Evolutionary conservation across 2,113 vertebrate species (phyloP), one percentile per base, ranked within the genome.

Genomic region (Pedetes capensis): DNA sequence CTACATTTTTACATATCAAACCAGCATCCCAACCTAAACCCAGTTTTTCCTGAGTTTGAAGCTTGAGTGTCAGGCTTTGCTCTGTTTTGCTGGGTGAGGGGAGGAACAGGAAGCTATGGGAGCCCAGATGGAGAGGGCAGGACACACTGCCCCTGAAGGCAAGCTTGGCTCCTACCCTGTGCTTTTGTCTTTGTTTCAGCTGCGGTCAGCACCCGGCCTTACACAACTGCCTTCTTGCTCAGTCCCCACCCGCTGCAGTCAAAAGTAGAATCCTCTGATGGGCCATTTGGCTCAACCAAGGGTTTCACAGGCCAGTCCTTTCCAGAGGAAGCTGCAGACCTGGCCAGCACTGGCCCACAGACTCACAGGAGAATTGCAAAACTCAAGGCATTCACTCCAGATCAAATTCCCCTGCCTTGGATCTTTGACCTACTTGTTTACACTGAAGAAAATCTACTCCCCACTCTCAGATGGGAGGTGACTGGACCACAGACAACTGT

Each of bases 201-300:
- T 96, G 96, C 0, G 68, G 90, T 91, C 82, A 89, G 93, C 76
- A 94, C 80, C 91, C 34, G 47, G 75, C 37, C 47, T 97, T 96
- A 94, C 90, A 90, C 93, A 96, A 96, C 64, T 5, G 42, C 66
- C 81, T 89, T 89, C 80, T 92, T 76, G 61, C 83, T 96, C 42
- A 29, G 81, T 55, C 71, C 16, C 72, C 49, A 69, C 53, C 51
- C 72, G 16, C 25, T 57, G 57, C 51, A 97, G 97, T 97, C 0
- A 0, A 98, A 98, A 94, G 95, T 47, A 94, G 95, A 96, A 97
- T 98, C 97, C 97, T 97, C 97, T 94, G 87, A 93, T 97, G 97
- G 76, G 91, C 92, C 95, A 97, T 97, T 97, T 98, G 98, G 98
- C 96, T 97, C 96, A 96, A 95, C 47, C 64, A 6, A 0, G 88